phyloP scores from a whole-genome alignment of 1,140 invertebrate genomes.

The Saccostrea glomerata region DNA sequence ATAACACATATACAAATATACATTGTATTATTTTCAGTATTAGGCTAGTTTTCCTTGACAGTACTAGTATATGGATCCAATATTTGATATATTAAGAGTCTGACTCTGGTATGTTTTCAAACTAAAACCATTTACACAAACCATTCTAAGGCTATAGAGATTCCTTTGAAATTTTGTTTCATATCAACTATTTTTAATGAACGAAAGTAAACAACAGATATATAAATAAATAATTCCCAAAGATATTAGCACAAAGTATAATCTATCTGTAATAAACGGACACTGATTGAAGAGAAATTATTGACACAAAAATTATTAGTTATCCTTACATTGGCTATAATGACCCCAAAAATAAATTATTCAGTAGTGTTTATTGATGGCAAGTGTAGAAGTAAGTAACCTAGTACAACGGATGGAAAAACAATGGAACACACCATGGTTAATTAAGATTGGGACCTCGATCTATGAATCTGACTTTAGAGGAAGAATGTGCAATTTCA shows the following conservation, averaged over 20 bases:
- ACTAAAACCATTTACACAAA: not conserved
- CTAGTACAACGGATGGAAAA: not conserved
- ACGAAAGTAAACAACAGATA: not conserved
- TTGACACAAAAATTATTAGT: not conserved
- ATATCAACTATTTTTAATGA: not conserved
- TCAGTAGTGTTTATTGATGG: not conserved
- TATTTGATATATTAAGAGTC: not conserved
- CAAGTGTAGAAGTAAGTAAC: not conserved
- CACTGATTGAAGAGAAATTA: not conserved
- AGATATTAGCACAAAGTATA: not conserved
- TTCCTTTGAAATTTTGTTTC: not conserved
- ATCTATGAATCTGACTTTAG: too few relatives aligned
- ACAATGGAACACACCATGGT: not conserved
- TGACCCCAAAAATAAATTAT: conserved; percentile 1
- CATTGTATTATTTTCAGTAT: not conserved
- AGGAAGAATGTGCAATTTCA: too few relatives aligned
- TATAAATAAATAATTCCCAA: not conserved
- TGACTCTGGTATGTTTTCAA: not conserved
- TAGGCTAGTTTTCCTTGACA: not conserved
- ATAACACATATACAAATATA: not conserved
- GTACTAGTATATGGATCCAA: not conserved
- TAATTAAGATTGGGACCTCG: not conserved
- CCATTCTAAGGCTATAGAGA: not conserved
- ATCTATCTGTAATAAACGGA: not conserved
- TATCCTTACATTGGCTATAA: not conserved